Base-by-base conservation (phyloP, 2,797 vertebrate species). In the Chromobotia macracanthus region DNA sequence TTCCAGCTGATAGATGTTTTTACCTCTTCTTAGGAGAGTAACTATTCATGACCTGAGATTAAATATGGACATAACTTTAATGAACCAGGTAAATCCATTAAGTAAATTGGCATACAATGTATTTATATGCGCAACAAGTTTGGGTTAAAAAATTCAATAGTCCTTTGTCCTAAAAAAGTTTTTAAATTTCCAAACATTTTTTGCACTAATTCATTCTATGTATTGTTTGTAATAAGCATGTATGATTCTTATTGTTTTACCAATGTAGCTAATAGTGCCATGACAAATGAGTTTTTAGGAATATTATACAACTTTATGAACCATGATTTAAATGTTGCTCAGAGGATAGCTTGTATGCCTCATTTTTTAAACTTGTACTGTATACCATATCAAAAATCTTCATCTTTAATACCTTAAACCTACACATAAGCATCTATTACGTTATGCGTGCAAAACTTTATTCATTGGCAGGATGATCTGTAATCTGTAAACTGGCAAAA, bases 41-140 rank as follows among this genome's bases (percentile, higher is more conserved):
- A 85, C 83, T 84, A 77, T 80, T 81, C 80, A 84, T 86, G 86
- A 86, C 82, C 86, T 85, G 86, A 88, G 87, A 83, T 86, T 86
- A 86, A 86, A 85, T 87, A 84, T 85, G 83, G 77, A 80, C 82
- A 84, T 78, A 84, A 87, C 81, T 78, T 84, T 84, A 82, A 85
- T 87, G 82, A 85, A 84, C 82, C 72, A 77, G 79, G 72, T 84
- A 75, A 86, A 86, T 80, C 75, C 55, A 71, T 80, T 80, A 77
- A 60, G 77, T 84, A 79, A 81, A 82, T 75, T 66, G 76, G 82
- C 85, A 85, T 83, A 84, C 82, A 72, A 83, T 80, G 73, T 72
- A 77, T 73, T 79, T 75, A 44, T 81, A 71, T 79, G 71, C 75
- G 28, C 63, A 82, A 81, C 75, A 80, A 66, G 28, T 79, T 73